Evolutionary conservation across 2,113 vertebrate genomes (phyloP), one percentile per base, ranked within the genome.

Genomic region (Orycteropus afer): DNA sequence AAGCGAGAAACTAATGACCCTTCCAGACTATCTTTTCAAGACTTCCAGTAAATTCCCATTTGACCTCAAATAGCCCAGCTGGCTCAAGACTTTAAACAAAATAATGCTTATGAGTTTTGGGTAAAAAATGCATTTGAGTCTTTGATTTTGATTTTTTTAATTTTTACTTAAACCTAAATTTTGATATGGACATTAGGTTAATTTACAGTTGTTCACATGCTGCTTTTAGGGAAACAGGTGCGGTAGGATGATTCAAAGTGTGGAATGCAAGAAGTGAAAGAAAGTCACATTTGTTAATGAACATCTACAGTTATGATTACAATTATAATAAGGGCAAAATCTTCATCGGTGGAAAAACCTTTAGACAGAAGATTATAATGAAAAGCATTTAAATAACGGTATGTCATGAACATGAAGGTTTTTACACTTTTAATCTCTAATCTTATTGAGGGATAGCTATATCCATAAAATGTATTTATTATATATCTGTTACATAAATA

Each of bases 361-460:
- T 37, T 65, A 15, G 2, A 85, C 18, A 77, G 20, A 89, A 45
- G 10, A 79, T 86, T 78, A 69, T 0, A 74, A 25, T 47, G 13
- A 67, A 90, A 57, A 87, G 4, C 7, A 88, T 90, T 86, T 92
- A 76, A 79, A 76, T n/a, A 90, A 11, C 40, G 11, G 79, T 87
- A 13, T 82, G 17, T 8, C 0, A 69, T 94, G 82, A 83, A n/a
- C 69, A 59, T 22, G 14, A 22, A 67, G 22, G 8, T 67, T 76
- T 89, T 4, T 82, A 49, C 0, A 78, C 1, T 27, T 94, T 93
- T 76, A 86, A 67, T 78, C 7, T 86, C n/a, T 86, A 93, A 89
- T 74, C 32, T 9, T 80, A 55, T 55, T 89, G 92, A 87, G 90
- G 80, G 22, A 4, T 32, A 86, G 53, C 40, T 96, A 0, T 25